Conservation (phyloP, 1,140 invertebrate species). For the Macrosteles quadrilineatus region DNA sequence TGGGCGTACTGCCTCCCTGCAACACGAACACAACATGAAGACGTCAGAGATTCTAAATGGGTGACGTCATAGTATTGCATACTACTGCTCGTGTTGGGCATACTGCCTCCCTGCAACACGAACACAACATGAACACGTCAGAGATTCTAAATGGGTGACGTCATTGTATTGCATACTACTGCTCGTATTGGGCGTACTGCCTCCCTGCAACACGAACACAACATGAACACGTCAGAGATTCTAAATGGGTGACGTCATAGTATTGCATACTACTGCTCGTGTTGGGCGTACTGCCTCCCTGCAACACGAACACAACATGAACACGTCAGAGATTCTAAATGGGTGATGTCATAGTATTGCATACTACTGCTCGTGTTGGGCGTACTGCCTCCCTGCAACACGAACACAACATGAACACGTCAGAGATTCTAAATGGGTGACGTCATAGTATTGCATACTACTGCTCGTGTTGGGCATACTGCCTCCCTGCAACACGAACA, state of each 20-base stretch:
- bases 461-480: slow-evolving; percentile 86
- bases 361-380: slow-evolving; percentile 67
- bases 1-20: slow-evolving; percentile 82
- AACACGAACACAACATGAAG: slow-evolving; percentile 20
- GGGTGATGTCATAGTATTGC: no score
- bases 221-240: no score
- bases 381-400: slow-evolving; percentile 49
- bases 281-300: slow-evolving; percentile 76
- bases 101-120: slow-evolving; percentile 68
- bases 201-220: slow-evolving; percentile 60
- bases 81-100: slow-evolving; percentile 85
- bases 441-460: slow-evolving; percentile 81
- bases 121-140: background rate
- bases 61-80: no score
- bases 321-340: no score
- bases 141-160: slow-evolving; percentile 47
- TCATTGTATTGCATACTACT: slow-evolving; percentile 73
- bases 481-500: slow-evolving; percentile 54
- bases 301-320: no score
- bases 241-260: slow-evolving; percentile 51
- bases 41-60: no score
- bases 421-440: no score
- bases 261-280: slow-evolving; percentile 84
- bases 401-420: no score
- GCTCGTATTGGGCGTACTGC: slow-evolving; percentile 83